Evolutionary conservation across 2,888 invertebrate species (phyloP), one percentile per base, ranked within the genome.

Genomic region (Pycnomerus fuliginosus): DNA sequence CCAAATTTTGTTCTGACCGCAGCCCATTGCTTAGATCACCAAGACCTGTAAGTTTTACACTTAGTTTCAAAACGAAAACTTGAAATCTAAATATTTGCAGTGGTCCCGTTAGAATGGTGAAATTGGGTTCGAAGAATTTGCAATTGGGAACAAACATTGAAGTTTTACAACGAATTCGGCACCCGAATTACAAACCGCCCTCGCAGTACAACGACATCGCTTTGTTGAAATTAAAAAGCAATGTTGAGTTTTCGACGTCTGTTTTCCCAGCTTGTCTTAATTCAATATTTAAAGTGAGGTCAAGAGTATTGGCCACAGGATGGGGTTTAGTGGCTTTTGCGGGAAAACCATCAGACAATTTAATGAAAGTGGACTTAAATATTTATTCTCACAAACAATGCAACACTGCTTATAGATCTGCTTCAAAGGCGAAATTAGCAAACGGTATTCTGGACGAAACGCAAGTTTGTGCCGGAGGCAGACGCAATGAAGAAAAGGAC

Each of bases 1-100:
- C 57, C 80, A 1, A 68, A 69, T 3, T 83, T 77, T 63, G 77
- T 86, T 23, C 62, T 85, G 2, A 82, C 84, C 0, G 84, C 84
- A 0, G 84, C 82, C 0, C 85, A 85, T 62, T 85, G 85, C 54
- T 63, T 51, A 7, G 24, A 23, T 13, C 33, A 46, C 3, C 16
- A 16, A 39, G 54, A 3, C 84, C 55, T 84, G 84, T 40, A 0
- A 85, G 84, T 0, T n/a, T n/a, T n/a, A n/a, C n/a, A n/a, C n/a
- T n/a, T n/a, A n/a, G n/a, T n/a, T n/a, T n/a, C n/a, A n/a, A n/a
- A n/a, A n/a, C n/a, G n/a, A n/a, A n/a, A n/a, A n/a, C n/a, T n/a
- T n/a, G n/a, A n/a, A n/a, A n/a, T n/a, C n/a, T n/a, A n/a, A n/a
- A 24, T 30, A 15, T 30, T 14, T 3, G 7, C 2, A 30, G 30